These are phyloP conservation scores for Rhodinocichla rosea DNA, from an alignment of 2,113 vertebrate species.

Conservation along the genomic window DNA sequence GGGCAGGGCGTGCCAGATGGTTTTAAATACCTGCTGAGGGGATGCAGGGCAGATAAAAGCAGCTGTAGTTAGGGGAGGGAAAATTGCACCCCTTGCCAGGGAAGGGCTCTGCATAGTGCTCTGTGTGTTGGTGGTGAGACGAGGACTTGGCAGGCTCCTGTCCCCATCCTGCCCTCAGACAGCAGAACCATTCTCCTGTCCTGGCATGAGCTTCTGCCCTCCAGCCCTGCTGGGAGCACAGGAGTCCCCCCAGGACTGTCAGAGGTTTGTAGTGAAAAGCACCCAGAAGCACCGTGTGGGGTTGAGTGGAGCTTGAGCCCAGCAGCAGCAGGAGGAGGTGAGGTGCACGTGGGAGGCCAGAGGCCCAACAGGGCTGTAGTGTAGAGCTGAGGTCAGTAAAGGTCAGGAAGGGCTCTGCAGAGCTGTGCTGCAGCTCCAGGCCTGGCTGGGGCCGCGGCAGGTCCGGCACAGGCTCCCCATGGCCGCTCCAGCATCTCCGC, in stretches of 20 bases:
- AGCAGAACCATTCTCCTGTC: rapidly evolving
- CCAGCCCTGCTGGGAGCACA: background rate
- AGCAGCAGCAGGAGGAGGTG: background rate
- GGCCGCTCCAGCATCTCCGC: background rate
- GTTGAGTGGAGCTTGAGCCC: background rate
- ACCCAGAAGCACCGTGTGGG: background rate
- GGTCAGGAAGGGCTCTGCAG: background rate
- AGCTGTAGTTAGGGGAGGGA: background rate
- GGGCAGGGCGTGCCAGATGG: background rate
- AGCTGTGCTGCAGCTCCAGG: background rate
- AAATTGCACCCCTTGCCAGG: background rate
- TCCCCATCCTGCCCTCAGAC: background rate
- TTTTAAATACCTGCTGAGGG: background rate
- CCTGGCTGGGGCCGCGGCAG: background rate
- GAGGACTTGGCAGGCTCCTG: background rate
- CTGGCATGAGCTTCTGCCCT: background rate
- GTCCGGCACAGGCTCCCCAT: rapidly evolving
- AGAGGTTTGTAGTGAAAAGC: background rate
- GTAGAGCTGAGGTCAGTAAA: background rate
- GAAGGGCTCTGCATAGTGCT: background rate
- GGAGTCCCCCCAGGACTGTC: background rate
- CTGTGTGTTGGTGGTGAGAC: background rate
- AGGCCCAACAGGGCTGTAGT: background rate
- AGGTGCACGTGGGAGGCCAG: background rate
- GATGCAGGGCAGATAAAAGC: background rate